These are phyloP conservation scores for Aplysina aerophoba DNA, from an alignment of 37 sponge, comb jelly and placozoan genomes.

Conservation along the genomic window DNA sequence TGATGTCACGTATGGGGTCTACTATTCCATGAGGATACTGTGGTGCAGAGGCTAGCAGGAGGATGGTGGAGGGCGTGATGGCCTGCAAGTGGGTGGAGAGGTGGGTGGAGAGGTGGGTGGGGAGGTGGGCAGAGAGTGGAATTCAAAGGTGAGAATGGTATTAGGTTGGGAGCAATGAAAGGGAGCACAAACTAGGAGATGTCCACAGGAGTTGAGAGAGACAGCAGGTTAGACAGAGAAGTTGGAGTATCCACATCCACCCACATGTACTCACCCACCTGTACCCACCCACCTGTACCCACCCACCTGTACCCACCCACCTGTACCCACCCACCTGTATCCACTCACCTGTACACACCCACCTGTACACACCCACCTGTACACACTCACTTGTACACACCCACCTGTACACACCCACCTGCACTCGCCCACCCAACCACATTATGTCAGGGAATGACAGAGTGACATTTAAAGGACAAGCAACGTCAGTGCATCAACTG, in stretches of 20 bases:
- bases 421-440: too few species aligned
- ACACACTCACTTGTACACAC: neutral
- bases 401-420: neutral
- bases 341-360: neutral
- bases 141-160: neutral
- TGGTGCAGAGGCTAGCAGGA: constrained; percentile 85
- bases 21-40: constrained; percentile 87
- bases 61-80: constrained; percentile 74
- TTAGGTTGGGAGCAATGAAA: neutral
- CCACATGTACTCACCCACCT: too few species aligned
- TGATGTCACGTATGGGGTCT: constrained; percentile 75
- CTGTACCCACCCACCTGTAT: neutral
- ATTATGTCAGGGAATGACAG: too few species aligned
- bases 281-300: too few species aligned
- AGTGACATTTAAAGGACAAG: too few species aligned
- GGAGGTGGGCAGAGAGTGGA: constrained; percentile 52
- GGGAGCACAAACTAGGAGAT: neutral
- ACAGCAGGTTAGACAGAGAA: neutral
- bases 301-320: too few species aligned
- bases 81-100: constrained; percentile 36
- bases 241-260: too few species aligned
- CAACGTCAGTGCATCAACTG: too few species aligned
- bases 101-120: constrained; percentile 47
- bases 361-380: neutral
- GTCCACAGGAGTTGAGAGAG: neutral